phyloP scores from a whole-genome alignment of 2,888 invertebrate genomes.

The Drosophila sordidapex region DNA sequence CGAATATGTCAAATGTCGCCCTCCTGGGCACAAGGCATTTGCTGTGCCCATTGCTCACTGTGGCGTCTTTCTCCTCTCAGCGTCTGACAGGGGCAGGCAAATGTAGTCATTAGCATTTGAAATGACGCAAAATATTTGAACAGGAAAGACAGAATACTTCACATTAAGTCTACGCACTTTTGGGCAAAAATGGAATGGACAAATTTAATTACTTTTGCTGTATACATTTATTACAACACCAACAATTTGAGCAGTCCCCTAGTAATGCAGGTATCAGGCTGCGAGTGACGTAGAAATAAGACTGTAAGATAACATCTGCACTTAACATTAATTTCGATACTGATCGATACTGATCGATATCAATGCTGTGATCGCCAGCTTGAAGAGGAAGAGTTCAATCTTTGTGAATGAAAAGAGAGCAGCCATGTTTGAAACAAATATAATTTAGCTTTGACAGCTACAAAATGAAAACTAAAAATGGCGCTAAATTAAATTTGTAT shows the following conservation, averaged over 20 bases:
- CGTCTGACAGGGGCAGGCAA: slow-evolving; percentile 38
- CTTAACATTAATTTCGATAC: background rate
- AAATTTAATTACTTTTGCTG: slow-evolving; percentile 1
- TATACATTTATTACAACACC: background rate
- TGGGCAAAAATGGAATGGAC: background rate
- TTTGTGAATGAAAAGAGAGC: background rate
- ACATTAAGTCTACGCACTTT: slow-evolving; percentile 7
- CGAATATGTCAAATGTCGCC: slow-evolving; percentile 76
- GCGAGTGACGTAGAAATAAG: background rate
- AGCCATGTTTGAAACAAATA: background rate
- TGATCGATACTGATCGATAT: background rate
- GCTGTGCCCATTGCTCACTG: slow-evolving; percentile 1
- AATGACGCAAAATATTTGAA: slow-evolving; percentile 67
- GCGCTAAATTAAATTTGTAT: background rate
- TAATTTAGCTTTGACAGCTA: background rate
- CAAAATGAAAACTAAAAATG: background rate
- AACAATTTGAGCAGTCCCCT: background rate
- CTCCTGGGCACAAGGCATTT: slow-evolving; percentile 22
- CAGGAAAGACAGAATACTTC: slow-evolving; percentile 16
- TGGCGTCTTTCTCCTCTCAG: background rate
- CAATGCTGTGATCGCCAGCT: background rate
- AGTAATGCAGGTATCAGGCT: background rate
- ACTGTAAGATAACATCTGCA: background rate
- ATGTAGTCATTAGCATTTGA: slow-evolving; percentile 69
- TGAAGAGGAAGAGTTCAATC: background rate